Percentiles rank a stretch among this genome's conserved stretches.
Conservation (phyloP, 1,140 invertebrate species). For the Tenebrio molitor region DNA sequence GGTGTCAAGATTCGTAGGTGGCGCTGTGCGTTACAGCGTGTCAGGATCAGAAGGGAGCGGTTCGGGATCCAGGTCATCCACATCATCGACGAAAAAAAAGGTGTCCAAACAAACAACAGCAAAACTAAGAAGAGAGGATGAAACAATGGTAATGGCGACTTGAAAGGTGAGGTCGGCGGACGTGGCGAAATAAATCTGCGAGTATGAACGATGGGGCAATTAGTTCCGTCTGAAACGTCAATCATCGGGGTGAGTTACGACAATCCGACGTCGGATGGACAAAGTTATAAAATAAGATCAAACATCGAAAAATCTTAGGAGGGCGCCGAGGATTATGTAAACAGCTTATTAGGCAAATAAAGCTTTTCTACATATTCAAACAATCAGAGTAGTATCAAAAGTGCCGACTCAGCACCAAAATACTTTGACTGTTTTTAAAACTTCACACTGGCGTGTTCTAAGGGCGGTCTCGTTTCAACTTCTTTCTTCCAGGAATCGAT, state of each 20-base stretch:
- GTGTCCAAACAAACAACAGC: no score
- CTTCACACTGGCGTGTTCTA: slow-evolving; percentile 49
- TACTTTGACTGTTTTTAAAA: slow-evolving; percentile 46
- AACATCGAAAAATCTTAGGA: slow-evolving; percentile 36
- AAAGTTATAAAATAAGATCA: slow-evolving; percentile 41
- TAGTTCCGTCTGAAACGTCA: slow-evolving; percentile 33
- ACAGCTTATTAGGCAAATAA: slow-evolving; percentile 55
- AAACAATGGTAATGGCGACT: slow-evolving; percentile 15
- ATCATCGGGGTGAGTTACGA: slow-evolving; percentile 16
- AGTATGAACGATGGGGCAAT: slow-evolving; percentile 28
- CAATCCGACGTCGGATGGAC: slow-evolving; percentile 1
- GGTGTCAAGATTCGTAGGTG: no score
- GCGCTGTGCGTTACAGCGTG: no score
- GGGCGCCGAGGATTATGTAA: slow-evolving; percentile 48
- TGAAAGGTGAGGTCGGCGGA: slow-evolving; percentile 30
- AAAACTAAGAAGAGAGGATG: slow-evolving; percentile 12
- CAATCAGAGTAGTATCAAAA: slow-evolving; percentile 52
- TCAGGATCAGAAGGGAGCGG: no score
- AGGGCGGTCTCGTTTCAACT: slow-evolving; percentile 51
- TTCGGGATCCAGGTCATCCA: no score
- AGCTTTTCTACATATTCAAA: slow-evolving; percentile 57
- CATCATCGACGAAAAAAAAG: no score
- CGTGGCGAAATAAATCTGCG: slow-evolving; percentile 19
- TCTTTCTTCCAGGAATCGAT: slow-evolving; percentile 42
- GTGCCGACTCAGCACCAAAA: slow-evolving; percentile 47